Evolutionary conservation across 2,797 vertebrate genomes (phyloP), one percentile per base, ranked within the genome.

Genomic region (Gorsachius magnificus): DNA sequence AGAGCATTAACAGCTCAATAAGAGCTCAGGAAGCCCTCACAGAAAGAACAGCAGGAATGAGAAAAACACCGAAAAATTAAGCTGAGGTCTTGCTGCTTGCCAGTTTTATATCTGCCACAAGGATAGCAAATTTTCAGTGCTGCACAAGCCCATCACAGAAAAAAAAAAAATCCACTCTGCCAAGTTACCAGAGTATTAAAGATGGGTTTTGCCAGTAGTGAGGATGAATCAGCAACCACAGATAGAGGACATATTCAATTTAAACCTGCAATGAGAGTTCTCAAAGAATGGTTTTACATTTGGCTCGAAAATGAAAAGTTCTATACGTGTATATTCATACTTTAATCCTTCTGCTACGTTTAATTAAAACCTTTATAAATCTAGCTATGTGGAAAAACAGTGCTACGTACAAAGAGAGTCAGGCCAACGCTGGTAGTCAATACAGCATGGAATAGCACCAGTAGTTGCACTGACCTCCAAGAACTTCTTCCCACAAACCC

Each of bases 141-240:
- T 60, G 45, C 48, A 88, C 36, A 75, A 88, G 50, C 14, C 45
- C 46, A 78, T 22, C 79, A 87, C 8, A 26, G 21, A 13, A 64
- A 61, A 79, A 63, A 63, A 74, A 76, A 79, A 83, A 60, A 92
- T 50, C 51, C n/a, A 41, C 35, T 87, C 63, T 95, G 91, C 28
- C 64, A 77, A 93, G 61, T 54, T 83, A 93, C 50, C 64, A 83
- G 76, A 90, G 70, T 68, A 89, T 87, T 88, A 95, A 82, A 95
- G 85, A 94, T 61, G 22, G 6, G 77, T 79, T 87, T 79, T 90
- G 50, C n/a, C 92, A 89, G 53, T 36, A 76, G 83, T 76, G 53
- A 94, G 61, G 60, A 86, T 87, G 80, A 92, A 93, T 85, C 87
- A 63, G 83, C 78, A 96, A 69, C 54, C 38, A n/a, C 45, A 93